phyloP scores from a whole-genome alignment of 2,888 invertebrate species.

The Ichneumoninae sp. region DNA sequence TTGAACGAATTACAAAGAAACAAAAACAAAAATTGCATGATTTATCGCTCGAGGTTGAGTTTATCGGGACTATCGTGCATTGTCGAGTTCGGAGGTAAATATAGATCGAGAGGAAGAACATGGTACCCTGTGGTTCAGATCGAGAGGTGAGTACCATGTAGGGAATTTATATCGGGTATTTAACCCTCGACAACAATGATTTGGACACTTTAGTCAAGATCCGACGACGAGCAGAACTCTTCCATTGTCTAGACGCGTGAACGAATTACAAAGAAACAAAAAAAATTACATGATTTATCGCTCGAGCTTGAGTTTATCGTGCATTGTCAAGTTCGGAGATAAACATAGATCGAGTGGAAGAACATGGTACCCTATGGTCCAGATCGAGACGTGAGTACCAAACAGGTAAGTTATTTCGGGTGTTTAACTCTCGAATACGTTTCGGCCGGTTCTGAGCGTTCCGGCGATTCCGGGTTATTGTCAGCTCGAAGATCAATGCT shows the following conservation, averaged over 20 bases:
- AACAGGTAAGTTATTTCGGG: too few species aligned
- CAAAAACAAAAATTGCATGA: too few species aligned
- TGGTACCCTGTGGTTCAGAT: constrained; percentile 19
- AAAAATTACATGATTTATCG: not conserved
- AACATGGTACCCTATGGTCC: too few species aligned
- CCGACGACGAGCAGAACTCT: too few species aligned
- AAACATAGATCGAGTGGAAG: not conserved
- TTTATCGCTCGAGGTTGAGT: not conserved
- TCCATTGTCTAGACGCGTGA: not conserved
- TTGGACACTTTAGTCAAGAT: constrained; percentile 7
- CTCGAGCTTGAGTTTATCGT: not conserved
- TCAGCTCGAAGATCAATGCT: constrained; percentile 15
- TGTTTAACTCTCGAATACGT: too few species aligned
- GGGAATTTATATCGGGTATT: constrained; percentile 35
- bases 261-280: not conserved
- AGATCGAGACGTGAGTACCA: too few species aligned
- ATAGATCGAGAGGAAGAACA: not conserved
- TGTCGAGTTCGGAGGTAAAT: not conserved
- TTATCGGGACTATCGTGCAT: not conserved
- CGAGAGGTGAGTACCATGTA: not conserved
- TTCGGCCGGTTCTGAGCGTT: not conserved
- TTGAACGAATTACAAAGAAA: not conserved
- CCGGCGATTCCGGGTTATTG: not conserved
- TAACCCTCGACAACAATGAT: constrained; percentile 35
- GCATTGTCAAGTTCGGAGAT: not conserved